phyloP scores from a whole-genome alignment of 2,888 invertebrate species.

The Ommatoiulus sabulosus region DNA sequence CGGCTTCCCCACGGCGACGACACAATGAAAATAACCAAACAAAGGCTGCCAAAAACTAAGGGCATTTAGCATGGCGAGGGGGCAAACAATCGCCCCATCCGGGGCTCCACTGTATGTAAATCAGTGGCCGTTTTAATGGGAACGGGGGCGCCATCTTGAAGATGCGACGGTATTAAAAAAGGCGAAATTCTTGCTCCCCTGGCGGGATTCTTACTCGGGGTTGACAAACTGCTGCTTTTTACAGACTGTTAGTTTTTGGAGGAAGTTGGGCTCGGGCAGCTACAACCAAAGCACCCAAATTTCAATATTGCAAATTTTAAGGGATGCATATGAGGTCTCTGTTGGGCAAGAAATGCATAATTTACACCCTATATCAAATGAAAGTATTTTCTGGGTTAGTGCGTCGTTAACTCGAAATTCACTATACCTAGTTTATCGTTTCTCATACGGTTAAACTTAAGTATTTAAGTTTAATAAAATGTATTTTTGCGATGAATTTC shows the following conservation, averaged over 20 bases:
- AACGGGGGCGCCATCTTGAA: slow-evolving; percentile 44
- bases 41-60: slow-evolving; percentile 39
- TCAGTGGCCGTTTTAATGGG: slow-evolving; percentile 8
- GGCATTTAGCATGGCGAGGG: slow-evolving; percentile 41
- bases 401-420: too few species aligned
- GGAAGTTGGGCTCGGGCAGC: not conserved
- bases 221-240: slow-evolving; percentile 36
- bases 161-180: not conserved
- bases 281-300: not conserved
- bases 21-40: slow-evolving; percentile 47
- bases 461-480: too few species aligned
- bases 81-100: slow-evolving; percentile 29
- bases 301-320: not conserved
- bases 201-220: slow-evolving; percentile 5
- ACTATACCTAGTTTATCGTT: too few species aligned
- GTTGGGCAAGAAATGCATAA: too few species aligned
- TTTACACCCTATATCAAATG: too few species aligned
- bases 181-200: slow-evolving; percentile 1
- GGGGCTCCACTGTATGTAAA: slow-evolving; percentile 46
- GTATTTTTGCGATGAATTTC: too few species aligned
- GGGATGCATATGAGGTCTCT: too few species aligned
- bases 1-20: not conserved
- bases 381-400: too few species aligned
- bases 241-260: slow-evolving; percentile 11
- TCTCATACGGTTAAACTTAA: too few species aligned